Conservation (phyloP, 1,140 invertebrate species). For the Bombus cullumanus region DNA sequence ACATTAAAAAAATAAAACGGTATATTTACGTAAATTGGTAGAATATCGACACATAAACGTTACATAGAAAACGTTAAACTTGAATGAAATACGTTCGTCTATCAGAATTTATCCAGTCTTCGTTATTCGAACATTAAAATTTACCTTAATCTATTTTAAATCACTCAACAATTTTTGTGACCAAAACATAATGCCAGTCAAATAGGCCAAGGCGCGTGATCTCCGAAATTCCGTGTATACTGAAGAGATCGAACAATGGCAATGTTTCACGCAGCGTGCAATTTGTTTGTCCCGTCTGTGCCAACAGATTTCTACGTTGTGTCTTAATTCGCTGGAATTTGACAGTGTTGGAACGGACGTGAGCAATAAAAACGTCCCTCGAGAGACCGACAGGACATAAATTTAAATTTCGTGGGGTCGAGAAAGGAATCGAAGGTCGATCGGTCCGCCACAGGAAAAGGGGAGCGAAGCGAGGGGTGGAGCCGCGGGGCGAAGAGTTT, state of each 20-base stretch:
- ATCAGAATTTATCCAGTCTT: too few species aligned
- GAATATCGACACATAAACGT: too few species aligned
- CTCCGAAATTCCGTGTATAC: not conserved
- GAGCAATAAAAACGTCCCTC: slow-evolving; percentile 9
- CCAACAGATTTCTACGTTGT: not conserved
- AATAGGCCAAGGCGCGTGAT: not conserved
- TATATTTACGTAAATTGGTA: too few species aligned
- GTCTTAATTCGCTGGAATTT: slow-evolving; percentile 22
- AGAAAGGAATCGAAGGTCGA: slow-evolving; percentile 1
- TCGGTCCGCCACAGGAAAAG: not conserved
- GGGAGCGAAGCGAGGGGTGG: not conserved
- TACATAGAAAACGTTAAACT: too few species aligned
- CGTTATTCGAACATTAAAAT: too few species aligned
- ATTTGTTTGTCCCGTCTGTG: not conserved
- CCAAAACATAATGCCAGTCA: too few species aligned
- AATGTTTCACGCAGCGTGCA: not conserved
- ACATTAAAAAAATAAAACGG: too few species aligned
- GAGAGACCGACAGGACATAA: slow-evolving; percentile 20
- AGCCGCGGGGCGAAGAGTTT: slow-evolving; percentile 15
- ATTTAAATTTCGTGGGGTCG: slow-evolving; percentile 30
- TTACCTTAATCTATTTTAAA: too few species aligned
- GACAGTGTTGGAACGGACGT: not conserved
- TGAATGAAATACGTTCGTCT: too few species aligned
- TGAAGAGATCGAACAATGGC: not conserved
- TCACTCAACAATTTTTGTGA: too few species aligned